Evolutionary conservation across 2,113 vertebrate species (phyloP).

Genomic region (Ptilorrhoa leucosticta): DNA sequence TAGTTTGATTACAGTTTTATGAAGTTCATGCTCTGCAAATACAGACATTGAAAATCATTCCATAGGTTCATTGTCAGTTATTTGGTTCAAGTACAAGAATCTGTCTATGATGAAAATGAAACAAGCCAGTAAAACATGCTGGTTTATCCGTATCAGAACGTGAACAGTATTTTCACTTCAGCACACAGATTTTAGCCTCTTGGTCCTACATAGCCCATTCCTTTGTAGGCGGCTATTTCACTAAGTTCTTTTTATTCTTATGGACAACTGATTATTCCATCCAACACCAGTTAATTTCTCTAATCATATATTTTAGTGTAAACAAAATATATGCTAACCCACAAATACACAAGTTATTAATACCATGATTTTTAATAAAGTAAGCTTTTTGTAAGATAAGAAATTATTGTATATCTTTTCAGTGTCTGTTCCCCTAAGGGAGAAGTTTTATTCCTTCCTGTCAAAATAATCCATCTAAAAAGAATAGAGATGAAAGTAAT

Average conservation of each 20-base stretch:
- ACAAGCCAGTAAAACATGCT: not conserved
- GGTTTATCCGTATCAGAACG: not conserved
- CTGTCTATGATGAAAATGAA: not conserved
- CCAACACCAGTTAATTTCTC: not conserved
- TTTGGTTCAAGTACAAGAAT: not conserved
- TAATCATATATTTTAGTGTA: not conserved
- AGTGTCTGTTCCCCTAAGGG: not conserved
- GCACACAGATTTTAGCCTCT: not conserved
- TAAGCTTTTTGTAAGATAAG: not conserved
- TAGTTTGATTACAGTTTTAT: not conserved
- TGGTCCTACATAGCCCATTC: fast-evolving
- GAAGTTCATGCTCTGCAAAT: not conserved
- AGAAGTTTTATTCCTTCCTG: not conserved
- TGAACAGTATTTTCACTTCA: not conserved
- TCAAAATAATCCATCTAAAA: not conserved
- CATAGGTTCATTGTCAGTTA: not conserved
- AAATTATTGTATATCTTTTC: not conserved
- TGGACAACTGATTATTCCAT: not conserved
- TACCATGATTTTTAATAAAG: not conserved
- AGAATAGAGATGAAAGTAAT: not conserved
- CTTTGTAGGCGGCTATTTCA: not conserved
- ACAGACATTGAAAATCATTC: not conserved
- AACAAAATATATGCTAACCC: not conserved
- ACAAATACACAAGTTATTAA: not conserved
- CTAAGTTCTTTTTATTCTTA: not conserved